These are phyloP conservation scores for Montipora capricornis DNA, from an alignment of 64 coral and sea anemone species.

Conservation along the genomic window DNA sequence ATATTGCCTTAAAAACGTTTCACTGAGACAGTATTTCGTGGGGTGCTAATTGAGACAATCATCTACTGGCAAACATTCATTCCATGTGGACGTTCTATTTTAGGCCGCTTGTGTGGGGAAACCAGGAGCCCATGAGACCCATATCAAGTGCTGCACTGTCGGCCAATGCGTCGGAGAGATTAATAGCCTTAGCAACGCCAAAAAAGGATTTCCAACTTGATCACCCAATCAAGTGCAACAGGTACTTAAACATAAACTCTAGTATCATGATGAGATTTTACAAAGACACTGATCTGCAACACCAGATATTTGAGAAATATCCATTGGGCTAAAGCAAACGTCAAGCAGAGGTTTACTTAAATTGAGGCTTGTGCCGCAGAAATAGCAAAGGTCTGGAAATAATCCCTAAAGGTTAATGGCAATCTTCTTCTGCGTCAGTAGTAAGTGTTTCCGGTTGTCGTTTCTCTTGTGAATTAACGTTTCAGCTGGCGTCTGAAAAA, in stretches of 20 bases:
- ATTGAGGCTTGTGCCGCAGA: no score
- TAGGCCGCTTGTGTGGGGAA: constrained; percentile 78
- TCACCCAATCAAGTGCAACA: constrained; percentile 58
- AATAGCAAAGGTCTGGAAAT: background rate
- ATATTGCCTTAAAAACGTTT: background rate
- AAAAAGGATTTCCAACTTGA: constrained; percentile 69
- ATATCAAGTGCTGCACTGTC: constrained; percentile 45
- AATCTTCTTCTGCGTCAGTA: no score
- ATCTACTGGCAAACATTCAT: background rate
- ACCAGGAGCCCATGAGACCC: constrained; percentile 63
- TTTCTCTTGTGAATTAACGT: no score
- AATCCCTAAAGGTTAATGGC: background rate
- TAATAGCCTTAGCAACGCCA: constrained; percentile 54
- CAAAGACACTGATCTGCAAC: no score
- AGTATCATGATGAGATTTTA: no score
- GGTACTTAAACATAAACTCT: background rate
- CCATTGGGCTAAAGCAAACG: background rate
- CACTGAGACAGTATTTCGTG: background rate
- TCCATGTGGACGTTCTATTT: background rate
- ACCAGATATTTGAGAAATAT: background rate
- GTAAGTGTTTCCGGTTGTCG: no score
- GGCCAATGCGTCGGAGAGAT: constrained; percentile 51
- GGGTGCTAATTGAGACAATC: background rate
- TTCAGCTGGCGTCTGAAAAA: no score
- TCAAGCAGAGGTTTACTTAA: no score